Percentiles rank a stretch among this genome's conserved stretches.
These are phyloP conservation scores for Drosophila baimaii DNA, from an alignment of 1,140 invertebrate species.

Conservation along the genomic window DNA sequence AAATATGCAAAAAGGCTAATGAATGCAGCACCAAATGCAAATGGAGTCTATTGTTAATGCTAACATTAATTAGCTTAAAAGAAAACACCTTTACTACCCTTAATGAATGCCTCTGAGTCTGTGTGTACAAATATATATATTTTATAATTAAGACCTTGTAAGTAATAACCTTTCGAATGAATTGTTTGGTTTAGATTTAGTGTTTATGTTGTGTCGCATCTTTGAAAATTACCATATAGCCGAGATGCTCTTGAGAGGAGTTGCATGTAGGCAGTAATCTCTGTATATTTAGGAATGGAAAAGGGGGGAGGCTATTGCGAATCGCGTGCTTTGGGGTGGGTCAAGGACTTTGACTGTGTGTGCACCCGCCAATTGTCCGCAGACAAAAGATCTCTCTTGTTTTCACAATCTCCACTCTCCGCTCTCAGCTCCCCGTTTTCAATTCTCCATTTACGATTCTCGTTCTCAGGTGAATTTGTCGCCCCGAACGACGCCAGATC, in stretches of 20 bases:
- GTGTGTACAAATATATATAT: too few species aligned
- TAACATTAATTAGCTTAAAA: too few species aligned
- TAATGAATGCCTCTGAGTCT: too few species aligned
- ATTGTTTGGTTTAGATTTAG: too few species aligned
- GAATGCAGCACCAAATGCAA: too few species aligned
- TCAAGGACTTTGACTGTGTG: constrained; percentile 31
- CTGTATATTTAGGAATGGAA: not conserved
- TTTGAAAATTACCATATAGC: not conserved
- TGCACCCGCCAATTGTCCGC: not conserved
- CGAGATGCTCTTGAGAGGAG: not conserved
- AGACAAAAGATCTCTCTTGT: constrained; percentile 27
- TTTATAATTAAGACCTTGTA: too few species aligned
- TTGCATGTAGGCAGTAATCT: not conserved
- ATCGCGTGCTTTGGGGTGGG: constrained; percentile 26
- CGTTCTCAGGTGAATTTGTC: constrained; percentile 37
- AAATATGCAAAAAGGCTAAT: too few species aligned
- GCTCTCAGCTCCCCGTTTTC: not conserved
- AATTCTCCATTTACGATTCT: not conserved
- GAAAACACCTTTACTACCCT: too few species aligned
- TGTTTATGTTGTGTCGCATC: too few species aligned
- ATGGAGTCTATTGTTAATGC: too few species aligned
- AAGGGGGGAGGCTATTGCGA: not conserved
- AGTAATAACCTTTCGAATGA: too few species aligned
- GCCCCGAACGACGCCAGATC: constrained; percentile 10
- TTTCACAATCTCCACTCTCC: too few species aligned